Evolutionary conservation across 2,113 vertebrate species (phyloP), one percentile per base, ranked within the genome.

Genomic region (Tympanuchus pallidicinctus): DNA sequence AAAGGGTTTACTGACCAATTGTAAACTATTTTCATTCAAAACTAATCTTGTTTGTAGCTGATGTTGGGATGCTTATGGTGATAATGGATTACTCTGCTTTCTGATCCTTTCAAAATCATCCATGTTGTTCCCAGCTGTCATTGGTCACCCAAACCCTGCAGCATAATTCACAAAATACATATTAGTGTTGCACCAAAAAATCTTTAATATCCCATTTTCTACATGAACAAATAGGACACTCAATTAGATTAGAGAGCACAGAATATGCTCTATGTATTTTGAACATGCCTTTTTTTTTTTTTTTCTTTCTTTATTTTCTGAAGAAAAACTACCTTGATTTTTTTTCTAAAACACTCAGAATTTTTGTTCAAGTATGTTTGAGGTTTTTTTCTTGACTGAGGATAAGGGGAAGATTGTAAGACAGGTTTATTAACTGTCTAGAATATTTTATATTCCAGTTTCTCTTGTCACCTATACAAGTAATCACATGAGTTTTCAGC

Each of bases 371-470:
- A 14, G 27, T 79, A 50, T 40, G n/a, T 32, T 50, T 56, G 38
- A 63, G 30, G 13, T 11, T 56, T 71, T 71, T 90, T 89, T 66
- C 69, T 79, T 56, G 18, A 47, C 38, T 43, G 32, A 80, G 47
- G 38, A 82, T 57, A 88, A 95, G 89, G 10, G 24, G 57, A 92
- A 86, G n/a, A 67, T 77, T 92, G 56, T 89, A 83, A 88, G 94
- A 93, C 95, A 92, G 75, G 87, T 95, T 97, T 97, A 96, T 93
- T 94, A 80, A 80, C 92, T 93, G 88, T 67, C 69, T 90, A 61
- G 32, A 86, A 52, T 70, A 71, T 60, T 91, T 87, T 91, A 93
- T 91, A 92, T 86, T 90, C 20, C 60, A 88, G 75, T 61, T 80
- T 94, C 72, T 94, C 72, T 92, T 96, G 82, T 93, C 94, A 95